Evolutionary conservation across 2,888 invertebrate genomes (phyloP).

Genomic region (Phortica okadai): DNA sequence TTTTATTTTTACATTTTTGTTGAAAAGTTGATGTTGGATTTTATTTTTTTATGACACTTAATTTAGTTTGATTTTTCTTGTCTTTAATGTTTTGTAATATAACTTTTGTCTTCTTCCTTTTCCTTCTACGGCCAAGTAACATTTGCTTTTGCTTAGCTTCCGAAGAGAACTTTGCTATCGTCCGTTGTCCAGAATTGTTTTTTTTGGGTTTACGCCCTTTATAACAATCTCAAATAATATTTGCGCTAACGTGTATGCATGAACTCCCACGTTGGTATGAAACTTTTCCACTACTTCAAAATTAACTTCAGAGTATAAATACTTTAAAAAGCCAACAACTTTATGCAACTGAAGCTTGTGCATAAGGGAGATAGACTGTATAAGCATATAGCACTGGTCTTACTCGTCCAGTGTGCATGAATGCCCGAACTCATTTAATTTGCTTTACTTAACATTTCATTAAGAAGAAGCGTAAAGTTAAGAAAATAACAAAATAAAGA

Average conservation of each 20-base stretch:
- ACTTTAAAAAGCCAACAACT: not conserved
- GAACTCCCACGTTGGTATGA: not conserved
- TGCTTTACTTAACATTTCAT: slow-evolving; percentile 29
- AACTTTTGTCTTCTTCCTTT: no score
- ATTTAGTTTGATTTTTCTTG: not conserved
- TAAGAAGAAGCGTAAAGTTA: slow-evolving; percentile 19
- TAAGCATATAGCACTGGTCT: not conserved
- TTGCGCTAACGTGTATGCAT: not conserved
- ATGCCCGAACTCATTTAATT: slow-evolving; percentile 25
- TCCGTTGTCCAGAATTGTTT: no score
- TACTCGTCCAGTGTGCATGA: not conserved
- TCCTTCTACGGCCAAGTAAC: no score
- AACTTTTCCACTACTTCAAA: slow-evolving; percentile 12
- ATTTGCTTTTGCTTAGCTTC: no score
- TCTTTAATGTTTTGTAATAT: not conserved
- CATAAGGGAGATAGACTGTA: not conserved
- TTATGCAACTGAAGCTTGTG: not conserved
- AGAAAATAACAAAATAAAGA: slow-evolving; percentile 20
- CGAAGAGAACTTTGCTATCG: no score
- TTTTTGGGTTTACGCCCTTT: no score
- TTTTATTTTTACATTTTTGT: no score
- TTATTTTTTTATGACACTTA: no score
- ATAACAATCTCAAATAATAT: no score
- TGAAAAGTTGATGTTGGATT: no score
- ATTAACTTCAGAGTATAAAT: not conserved